Percentiles rank a stretch among this genome's conserved stretches.
Conservation (phyloP, 2,113 vertebrate species). For the Apodemus speciosus region DNA sequence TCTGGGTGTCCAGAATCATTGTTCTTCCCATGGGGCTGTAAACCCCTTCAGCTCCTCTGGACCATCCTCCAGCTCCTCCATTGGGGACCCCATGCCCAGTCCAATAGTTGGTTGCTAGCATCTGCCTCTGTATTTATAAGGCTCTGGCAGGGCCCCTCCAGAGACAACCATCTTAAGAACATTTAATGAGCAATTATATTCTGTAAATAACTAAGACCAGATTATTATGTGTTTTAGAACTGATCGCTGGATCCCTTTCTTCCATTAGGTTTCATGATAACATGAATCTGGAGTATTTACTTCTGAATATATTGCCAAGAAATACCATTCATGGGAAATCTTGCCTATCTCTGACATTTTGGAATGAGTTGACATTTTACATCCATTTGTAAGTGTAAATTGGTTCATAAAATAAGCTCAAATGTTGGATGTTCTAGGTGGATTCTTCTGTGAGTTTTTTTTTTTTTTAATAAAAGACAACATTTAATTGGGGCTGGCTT, state of each 20-base stretch:
- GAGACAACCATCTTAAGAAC: not conserved
- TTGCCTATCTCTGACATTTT: not conserved
- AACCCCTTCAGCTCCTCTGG: too few relatives aligned
- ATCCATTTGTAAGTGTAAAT: not conserved
- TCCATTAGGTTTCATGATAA: not conserved
- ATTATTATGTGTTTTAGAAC: not conserved
- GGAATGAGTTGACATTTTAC: not conserved
- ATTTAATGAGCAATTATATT: not conserved
- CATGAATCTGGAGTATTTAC: not conserved
- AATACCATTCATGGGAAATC: not conserved
- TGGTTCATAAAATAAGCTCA: conserved; percentile 24
- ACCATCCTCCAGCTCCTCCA: too few relatives aligned
- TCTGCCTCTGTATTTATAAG: too few relatives aligned
- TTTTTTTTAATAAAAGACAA: too few relatives aligned
- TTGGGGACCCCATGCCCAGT: too few relatives aligned
- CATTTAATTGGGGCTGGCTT: too few relatives aligned
- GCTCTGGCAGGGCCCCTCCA: too few relatives aligned
- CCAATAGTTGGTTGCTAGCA: too few relatives aligned
- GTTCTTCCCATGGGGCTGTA: too few relatives aligned
- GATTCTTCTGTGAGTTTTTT: not conserved
- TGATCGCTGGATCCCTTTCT: not conserved
- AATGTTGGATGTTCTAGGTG: not conserved
- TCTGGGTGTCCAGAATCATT: too few relatives aligned
- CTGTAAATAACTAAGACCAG: not conserved
- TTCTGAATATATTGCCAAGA: not conserved